phyloP scores from a whole-genome alignment of 2,113 vertebrate species.

The Albula glossodonta region DNA sequence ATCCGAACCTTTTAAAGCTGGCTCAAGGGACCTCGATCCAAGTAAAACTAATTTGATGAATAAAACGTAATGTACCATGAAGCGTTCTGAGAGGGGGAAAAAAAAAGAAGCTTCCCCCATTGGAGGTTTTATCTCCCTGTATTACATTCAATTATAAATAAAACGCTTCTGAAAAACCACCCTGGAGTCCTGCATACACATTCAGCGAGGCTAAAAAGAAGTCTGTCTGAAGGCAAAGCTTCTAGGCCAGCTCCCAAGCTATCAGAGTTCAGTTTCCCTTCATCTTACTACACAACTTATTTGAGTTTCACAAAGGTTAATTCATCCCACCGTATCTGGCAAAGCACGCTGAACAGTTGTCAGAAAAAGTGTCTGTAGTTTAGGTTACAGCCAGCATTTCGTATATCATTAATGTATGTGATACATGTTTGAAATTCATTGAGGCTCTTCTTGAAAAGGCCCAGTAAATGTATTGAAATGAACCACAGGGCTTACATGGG shows the following conservation, averaged over 20 bases:
- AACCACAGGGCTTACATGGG: background rate
- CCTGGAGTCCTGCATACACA: slow-evolving; percentile 55
- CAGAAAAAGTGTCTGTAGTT: background rate
- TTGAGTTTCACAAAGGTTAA: background rate
- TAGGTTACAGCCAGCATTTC: background rate
- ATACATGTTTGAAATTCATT: background rate
- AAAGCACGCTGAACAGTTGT: background rate
- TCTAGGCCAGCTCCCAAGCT: slow-evolving; percentile 27
- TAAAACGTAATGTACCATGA: slow-evolving; percentile 70
- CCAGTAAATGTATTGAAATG: background rate
- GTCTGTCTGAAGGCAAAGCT: slow-evolving; percentile 33
- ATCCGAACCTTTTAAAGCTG: slow-evolving; percentile 71
- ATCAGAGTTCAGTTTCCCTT: slow-evolving; percentile 9
- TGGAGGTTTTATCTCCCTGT: slow-evolving; percentile 62
- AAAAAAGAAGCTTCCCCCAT: slow-evolving; percentile 55
- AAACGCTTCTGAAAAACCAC: slow-evolving; percentile 59
- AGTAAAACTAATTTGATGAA: slow-evolving; percentile 74
- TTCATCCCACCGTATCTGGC: background rate
- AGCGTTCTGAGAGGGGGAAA: slow-evolving; percentile 53
- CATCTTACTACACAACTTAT: slow-evolving; percentile 15
- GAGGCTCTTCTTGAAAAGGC: background rate
- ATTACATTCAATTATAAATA: slow-evolving; percentile 74
- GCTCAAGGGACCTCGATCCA: slow-evolving; percentile 66
- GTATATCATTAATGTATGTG: background rate
- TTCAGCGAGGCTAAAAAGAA: slow-evolving; percentile 47